A percentile compares a stretch with the other conserved stretches of the same genome.
These are phyloP conservation scores for Paelopatides confundens DNA, from an alignment of 53 echinoderm and acorn worm genomes.

Conservation along the genomic window DNA sequence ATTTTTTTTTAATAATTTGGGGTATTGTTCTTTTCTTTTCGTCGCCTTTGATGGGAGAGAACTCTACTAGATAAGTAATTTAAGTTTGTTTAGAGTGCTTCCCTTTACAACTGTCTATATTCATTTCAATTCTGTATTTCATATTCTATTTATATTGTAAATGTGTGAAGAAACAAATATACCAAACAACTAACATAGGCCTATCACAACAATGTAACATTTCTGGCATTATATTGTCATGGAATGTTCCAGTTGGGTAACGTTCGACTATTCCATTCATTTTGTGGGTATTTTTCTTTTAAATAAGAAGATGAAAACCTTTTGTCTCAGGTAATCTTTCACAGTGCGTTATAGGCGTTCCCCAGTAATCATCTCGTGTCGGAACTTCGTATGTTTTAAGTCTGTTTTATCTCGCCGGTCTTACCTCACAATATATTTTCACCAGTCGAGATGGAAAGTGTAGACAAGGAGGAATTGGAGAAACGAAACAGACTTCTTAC, in stretches of 20 bases:
- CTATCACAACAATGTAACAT: too few species aligned
- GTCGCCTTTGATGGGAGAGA: too few species aligned
- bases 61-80: too few species aligned
- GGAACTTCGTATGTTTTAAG: neutral
- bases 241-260: neutral
- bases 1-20: too few species aligned
- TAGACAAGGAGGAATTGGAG: conserved; percentile 34
- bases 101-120: too few species aligned
- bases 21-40: too few species aligned
- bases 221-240: too few species aligned
- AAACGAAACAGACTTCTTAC: conserved; percentile 36
- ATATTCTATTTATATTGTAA: too few species aligned
- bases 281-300: neutral
- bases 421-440: neutral
- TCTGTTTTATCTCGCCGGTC: neutral
- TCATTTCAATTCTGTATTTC: too few species aligned
- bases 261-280: neutral
- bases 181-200: too few species aligned
- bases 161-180: too few species aligned
- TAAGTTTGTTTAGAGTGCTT: too few species aligned
- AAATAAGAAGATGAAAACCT: neutral
- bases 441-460: neutral
- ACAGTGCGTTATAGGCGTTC: neutral
- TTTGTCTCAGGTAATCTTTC: neutral
- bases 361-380: neutral